Evolutionary conservation across 1,140 invertebrate species (phyloP).

Genomic region (Camponotus vicinus): DNA sequence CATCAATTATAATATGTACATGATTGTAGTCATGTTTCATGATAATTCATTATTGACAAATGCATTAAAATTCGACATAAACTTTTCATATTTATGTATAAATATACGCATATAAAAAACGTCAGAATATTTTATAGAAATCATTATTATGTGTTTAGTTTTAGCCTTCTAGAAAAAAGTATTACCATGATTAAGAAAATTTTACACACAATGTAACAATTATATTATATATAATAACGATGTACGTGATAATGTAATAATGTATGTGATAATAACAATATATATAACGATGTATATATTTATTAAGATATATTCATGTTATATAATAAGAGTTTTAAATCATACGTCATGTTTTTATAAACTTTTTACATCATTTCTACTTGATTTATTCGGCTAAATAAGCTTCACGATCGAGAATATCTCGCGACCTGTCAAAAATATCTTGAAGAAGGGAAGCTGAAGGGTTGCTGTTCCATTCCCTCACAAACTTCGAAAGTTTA

Average conservation of each 20-base stretch:
- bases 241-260: too few species aligned
- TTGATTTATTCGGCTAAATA: background rate
- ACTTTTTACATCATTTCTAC: background rate
- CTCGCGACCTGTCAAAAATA: slow-evolving; percentile 4
- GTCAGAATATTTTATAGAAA: background rate
- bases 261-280: too few species aligned
- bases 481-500: slow-evolving; percentile 18
- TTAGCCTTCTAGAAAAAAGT: background rate
- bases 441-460: background rate
- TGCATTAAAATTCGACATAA: too few species aligned
- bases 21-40: background rate
- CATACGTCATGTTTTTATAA: background rate
- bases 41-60: background rate
- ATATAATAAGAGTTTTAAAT: background rate
- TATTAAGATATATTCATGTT: background rate
- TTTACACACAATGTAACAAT: background rate
- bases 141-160: background rate
- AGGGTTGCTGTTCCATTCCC: background rate
- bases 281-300: background rate
- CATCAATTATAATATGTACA: background rate
- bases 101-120: background rate
- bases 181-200: background rate
- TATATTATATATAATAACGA: background rate
- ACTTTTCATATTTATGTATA: background rate
- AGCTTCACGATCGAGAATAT: background rate